Evolutionary conservation across 1,140 invertebrate species (phyloP), one percentile per base, ranked within the genome.

Genomic region (Schlechtendalia chinensis): DNA sequence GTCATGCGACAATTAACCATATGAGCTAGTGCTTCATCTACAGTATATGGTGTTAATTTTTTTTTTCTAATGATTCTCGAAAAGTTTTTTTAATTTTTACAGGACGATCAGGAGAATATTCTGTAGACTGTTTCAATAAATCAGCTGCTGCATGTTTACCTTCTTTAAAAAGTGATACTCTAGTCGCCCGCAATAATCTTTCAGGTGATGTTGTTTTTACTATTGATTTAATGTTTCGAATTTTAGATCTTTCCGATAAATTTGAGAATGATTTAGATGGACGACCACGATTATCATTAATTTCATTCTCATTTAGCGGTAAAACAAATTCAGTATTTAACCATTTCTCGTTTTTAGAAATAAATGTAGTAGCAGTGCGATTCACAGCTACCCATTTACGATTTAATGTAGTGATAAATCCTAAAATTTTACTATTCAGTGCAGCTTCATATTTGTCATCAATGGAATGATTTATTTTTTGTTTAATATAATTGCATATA

Each of bases 151-250:
- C 59, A 32, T 63, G 59, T 32, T 63, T 63, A 63, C 59, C 59
- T 17, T 63, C 14, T 63, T 63, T 63, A 63, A 63, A 63, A 63
- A 63, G 27, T 61, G 59, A 61, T 63, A 63, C 59, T 63, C 59
- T 63, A 17, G 59, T 63, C 2, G 59, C 59, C 2, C 59, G 27
- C 17, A 63, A 8, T 63, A 63, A 32, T 63, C 59, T 63, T 12
- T 63, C 59, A 29, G 59, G 59, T 63, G 24, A 32, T 63, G 22
- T 63, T 63, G 59, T 63, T 27, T 63, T 27, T n/a, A 32, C 59
- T 63, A 63, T 6, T 63, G 59, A n/a, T 63, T 63, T 63, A 32
- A 63, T 16, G 29, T 63, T 32, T 0, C 59, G 59, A 63, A 63
- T 32, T 32, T 63, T 63, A 63, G 59, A 1, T 63, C 59, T 63